These are phyloP conservation scores for Gadopsis bispinosus DNA, from an alignment of 2,797 vertebrate species.

Conservation along the genomic window DNA sequence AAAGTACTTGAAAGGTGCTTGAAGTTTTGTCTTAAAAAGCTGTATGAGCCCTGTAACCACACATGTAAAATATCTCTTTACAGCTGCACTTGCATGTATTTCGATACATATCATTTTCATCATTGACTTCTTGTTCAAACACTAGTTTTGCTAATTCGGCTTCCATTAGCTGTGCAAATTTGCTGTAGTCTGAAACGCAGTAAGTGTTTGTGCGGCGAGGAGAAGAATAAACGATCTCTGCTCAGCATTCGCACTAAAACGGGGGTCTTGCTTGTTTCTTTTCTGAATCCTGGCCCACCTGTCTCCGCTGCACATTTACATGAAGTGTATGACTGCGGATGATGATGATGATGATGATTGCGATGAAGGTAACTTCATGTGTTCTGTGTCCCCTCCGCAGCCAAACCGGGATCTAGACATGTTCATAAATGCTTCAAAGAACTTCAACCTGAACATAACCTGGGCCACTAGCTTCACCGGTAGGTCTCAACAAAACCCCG, in stretches of 20 bases:
- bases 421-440: constrained; percentile 99
- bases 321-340: neutral
- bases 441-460: constrained; percentile 99
- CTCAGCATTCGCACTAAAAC: constrained; percentile 8
- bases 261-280: neutral
- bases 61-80: neutral
- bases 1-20: too few species aligned
- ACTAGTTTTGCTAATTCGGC: constrained; percentile 46
- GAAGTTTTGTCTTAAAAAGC: too few species aligned
- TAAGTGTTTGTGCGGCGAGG: constrained; percentile 28
- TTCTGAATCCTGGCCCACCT: neutral
- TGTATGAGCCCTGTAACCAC: too few species aligned
- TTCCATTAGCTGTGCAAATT: constrained; percentile 47
- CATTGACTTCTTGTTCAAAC: constrained; percentile 30
- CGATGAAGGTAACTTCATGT: neutral
- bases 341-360: neutral
- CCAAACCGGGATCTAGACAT: constrained; percentile 98
- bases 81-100: constrained; percentile 5
- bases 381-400: constrained; percentile 71
- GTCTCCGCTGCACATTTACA: neutral
- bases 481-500: constrained; percentile 62
- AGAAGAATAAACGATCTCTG: neutral
- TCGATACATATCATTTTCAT: constrained; percentile 2
- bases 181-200: constrained; percentile 9
- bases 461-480: constrained; percentile 97